Base-by-base conservation (phyloP, 2,888 invertebrate genomes). In the Epinotia nisella region DNA sequence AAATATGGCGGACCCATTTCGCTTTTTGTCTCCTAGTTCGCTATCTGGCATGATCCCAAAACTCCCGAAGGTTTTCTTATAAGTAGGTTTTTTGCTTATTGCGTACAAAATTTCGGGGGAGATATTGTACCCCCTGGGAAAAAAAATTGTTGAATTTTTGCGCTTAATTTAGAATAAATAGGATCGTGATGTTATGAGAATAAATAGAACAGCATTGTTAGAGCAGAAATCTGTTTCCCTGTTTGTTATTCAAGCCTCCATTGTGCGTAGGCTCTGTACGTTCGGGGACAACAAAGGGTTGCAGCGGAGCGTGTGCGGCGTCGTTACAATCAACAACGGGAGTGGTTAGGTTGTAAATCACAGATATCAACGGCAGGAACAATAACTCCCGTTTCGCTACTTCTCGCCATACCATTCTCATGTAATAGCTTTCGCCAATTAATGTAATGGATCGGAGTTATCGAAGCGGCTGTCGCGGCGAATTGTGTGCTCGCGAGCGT, bases 161-260 rank as follows among this genome's bases (percentile, higher is more conserved):
- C 21, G 72, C 60, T 61, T 59, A 74, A 72, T 71, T 74, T 75
- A 70, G 53, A 71, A 59, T 72, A 75, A 74, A 74, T 67, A 69
- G 49, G 59, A 49, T 66, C 61, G 66, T 74, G 74, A 71, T 74
- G 73, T 75, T 78, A 76, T 73, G 76, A 64, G 60, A 70, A 72
- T 71, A 62, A 75, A 78, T 76, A 78, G 55, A 79, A 74, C 65
- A 72, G 62, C 64, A 75, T 80, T 81, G 77, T 77, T 75, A 67
- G 76, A 80, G 78, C 77, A 78, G 77, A 61, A 79, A 79, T 75
- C 74, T 77, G 75, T 74, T 73, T 67, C 77, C 76, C 81, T 78
- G 74, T 74, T 72, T 81, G 83, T 83, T 84, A 82, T 85, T 82
- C 80, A 75, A 79, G 78, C 78, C 75, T 74, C 75, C 71, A 81